Conservation (phyloP, 53 echinoderm and acorn worm species). For the Patiria pectinifera region DNA sequence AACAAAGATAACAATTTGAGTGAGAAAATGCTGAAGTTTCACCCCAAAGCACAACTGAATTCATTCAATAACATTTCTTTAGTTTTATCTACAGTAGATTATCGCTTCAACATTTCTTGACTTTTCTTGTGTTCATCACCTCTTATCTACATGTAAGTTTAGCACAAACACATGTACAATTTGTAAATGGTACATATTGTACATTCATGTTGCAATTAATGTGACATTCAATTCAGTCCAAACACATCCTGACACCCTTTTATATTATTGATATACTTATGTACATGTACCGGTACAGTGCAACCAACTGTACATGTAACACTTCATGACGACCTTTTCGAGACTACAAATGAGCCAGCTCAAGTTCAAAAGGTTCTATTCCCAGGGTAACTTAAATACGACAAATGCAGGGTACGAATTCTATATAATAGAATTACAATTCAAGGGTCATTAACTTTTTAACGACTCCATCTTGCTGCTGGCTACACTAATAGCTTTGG, state of each 20-base stretch:
- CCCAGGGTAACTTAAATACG: not conserved
- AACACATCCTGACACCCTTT: too few relatives aligned
- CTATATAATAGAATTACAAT: not conserved
- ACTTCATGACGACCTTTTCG: not conserved
- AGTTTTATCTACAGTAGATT: too few relatives aligned
- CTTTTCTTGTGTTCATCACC: too few relatives aligned
- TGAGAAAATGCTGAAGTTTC: too few relatives aligned
- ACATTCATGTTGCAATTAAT: not conserved
- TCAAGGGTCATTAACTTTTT: not conserved
- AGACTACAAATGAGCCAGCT: not conserved
- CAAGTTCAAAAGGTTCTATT: not conserved
- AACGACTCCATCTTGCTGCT: not conserved
- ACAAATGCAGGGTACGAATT: not conserved
- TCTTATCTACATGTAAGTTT: too few relatives aligned
- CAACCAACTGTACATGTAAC: not conserved
- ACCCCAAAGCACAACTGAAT: too few relatives aligned
- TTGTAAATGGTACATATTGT: not conserved
- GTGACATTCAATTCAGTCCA: too few relatives aligned
- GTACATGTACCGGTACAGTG: constrained; percentile 3
- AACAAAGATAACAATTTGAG: too few relatives aligned
- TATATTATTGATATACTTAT: not conserved
- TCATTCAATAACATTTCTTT: too few relatives aligned
- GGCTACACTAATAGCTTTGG: too few relatives aligned
- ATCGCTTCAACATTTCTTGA: too few relatives aligned
- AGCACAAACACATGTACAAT: too few relatives aligned